Evolutionary conservation across 1,140 invertebrate species (phyloP), one percentile per base, ranked within the genome.

Genomic region (Parapsyche elsis): DNA sequence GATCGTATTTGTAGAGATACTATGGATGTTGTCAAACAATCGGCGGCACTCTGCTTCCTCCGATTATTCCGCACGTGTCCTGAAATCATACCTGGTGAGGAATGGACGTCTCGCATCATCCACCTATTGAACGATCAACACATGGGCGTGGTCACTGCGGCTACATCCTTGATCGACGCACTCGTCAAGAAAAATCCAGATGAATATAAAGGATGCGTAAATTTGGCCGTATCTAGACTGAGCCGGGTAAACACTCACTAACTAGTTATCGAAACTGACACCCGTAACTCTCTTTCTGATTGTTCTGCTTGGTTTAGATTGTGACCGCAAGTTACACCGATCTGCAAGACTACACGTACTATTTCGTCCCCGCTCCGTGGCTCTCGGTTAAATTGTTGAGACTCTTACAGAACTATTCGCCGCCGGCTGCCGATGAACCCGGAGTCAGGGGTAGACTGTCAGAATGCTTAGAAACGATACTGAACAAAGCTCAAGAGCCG

Each of bases 291-390:
- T 1, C 7, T 38, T 38, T 38, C 30, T 38, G 5, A 1, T 74
- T 44, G 46, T n/a, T 49, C 5, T 74, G 30, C 46, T 12, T 45
- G 38, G 30, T 59, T 14, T 30, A 97, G 92, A 99, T 99, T 90
- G 97, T 99, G 0, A 99, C 97, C 80, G 96, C 97, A 67, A 99
- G 97, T 86, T 99, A 99, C 86, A 99, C 97, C 84, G 98, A 99
- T 90, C 90, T 99, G 74, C 98, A 99, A 90, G 99, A 99, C 89
- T 99, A 99, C 87, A 99, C 99, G 0, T 99, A 99, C 88, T 99
- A 99, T 86, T 99, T 99, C 92, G 98, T 99, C 46, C 98, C 99
- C 80, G 99, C 99, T 30, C 99, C 99, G 12, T 99, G 99, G 99
- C 91, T 99, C 0, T 99, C 98, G 76, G 98, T 99, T 2, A 99